Evolutionary conservation across 1,140 invertebrate genomes (phyloP), one percentile per base, ranked within the genome.

Genomic region (Lepidurus arcticus): DNA sequence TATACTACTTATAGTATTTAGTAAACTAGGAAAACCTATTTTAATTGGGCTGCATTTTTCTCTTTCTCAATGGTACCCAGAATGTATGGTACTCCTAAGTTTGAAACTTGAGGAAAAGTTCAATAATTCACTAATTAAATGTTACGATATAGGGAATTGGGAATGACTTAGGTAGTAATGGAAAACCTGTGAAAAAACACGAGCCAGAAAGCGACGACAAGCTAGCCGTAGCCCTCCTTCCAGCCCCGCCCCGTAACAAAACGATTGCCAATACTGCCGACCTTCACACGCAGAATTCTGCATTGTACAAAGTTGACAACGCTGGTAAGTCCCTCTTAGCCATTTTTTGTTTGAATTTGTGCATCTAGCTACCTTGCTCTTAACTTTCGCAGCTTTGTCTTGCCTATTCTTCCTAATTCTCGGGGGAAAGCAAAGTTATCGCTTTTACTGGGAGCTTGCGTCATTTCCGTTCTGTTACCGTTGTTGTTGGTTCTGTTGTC

Each of bases 121-220:
- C 4, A 4, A 3, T 34, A 34, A 34, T 34, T 34, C 34, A 34
- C 34, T 34, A 34, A 3, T 34, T 34, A 34, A 34, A 34, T 34
- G 2, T 34, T 34, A 34, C 13, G 13, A 1, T 80, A 79, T 75
- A 82, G 81, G 79, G 78, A 81, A 77, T 47, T 43, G 34, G 34
- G 47, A 44, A 24, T 7, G 76, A 24, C 7, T 26, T 65, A 26
- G 34, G 34, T 4, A 21, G 73, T 47, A 42, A 21, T 16, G 16
- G 21, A 47, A 26, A 78, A 21, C n/a, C 21, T n/a, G 73, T 16
- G 26, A 26, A 73, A 24, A 75, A 16, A 10, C 45, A n/a, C 16
- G 44, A 43, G 11, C 1, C 73, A 42, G 74, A 76, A 42, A 42
- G n/a, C n/a, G 65, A 43, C 11, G 73, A 24, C 0, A 42, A 78